These are phyloP conservation scores for Aplysia californica DNA, from an alignment of 1,140 invertebrate species.

Conservation along the genomic window DNA sequence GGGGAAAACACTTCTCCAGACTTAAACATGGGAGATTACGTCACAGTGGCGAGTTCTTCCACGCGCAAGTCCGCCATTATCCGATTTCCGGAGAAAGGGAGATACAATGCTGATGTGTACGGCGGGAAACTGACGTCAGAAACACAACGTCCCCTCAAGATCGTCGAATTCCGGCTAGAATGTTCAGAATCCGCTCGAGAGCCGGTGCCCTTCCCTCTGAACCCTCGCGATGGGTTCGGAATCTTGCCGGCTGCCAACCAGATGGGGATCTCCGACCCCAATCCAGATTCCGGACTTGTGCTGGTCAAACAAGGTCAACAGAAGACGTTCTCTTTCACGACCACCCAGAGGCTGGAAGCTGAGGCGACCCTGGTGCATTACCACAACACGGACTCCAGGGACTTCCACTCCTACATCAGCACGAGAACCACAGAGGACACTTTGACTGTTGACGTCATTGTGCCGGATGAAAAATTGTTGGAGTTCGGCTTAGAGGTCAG, in stretches of 20 bases:
- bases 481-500: slow-evolving; percentile 24
- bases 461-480: slow-evolving; percentile 3
- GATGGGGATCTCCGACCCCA: slow-evolving; percentile 32
- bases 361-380: slow-evolving; percentile 31
- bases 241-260: slow-evolving; percentile 21
- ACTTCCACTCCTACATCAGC: neutral
- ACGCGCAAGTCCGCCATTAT: neutral
- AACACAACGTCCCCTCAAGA: neutral
- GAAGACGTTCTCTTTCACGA: slow-evolving; percentile 36
- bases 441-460: neutral
- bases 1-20: neutral
- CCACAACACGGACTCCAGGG: slow-evolving; percentile 2
- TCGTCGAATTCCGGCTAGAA: slow-evolving; percentile 38
- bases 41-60: neutral
- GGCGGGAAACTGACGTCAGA: neutral
- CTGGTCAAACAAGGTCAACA: slow-evolving; percentile 25
- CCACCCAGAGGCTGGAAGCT: slow-evolving; percentile 29
- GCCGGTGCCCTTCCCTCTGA: slow-evolving; percentile 42
- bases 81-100: slow-evolving; percentile 1
- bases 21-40: neutral
- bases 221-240: slow-evolving; percentile 50
- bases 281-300: slow-evolving; percentile 34
- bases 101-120: slow-evolving; percentile 9
- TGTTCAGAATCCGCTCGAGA: slow-evolving; percentile 36
- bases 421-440: neutral